Evolutionary conservation across 1,140 invertebrate species (phyloP).

Genomic region (Hypothenemus hampei): DNA sequence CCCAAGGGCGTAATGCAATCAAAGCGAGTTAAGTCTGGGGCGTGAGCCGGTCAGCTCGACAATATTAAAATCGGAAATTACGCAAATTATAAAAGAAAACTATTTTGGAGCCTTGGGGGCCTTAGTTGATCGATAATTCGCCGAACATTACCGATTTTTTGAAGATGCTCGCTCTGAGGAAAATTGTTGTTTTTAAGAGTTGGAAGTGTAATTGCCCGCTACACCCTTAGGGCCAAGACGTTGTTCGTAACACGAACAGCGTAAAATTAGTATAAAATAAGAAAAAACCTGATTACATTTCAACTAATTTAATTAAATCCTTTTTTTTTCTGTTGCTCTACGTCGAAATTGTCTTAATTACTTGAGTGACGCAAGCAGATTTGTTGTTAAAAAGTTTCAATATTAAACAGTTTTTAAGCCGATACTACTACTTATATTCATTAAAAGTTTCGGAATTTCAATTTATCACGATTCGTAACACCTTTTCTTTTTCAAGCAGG

Average conservation of each 20-base stretch:
- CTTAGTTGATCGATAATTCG: not conserved
- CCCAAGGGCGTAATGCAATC: constrained; percentile 41
- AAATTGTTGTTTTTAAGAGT: too few relatives aligned
- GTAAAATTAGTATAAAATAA: too few relatives aligned
- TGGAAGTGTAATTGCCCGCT: too few relatives aligned
- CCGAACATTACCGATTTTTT: not conserved
- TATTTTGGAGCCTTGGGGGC: not conserved
- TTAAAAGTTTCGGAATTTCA: constrained; percentile 18
- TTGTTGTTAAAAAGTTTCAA: constrained; percentile 6
- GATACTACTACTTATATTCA: constrained; percentile 9
- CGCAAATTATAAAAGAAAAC: not conserved
- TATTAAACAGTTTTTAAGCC: constrained; percentile 10
- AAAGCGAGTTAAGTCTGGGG: constrained; percentile 13
- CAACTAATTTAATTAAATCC: constrained; percentile 1
- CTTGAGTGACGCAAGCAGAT: constrained; percentile 5
- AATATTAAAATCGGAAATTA: not conserved
- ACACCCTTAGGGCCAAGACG: too few relatives aligned
- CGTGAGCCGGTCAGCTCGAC: not conserved
- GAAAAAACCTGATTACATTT: not conserved
- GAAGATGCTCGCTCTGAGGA: too few relatives aligned
- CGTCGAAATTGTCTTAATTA: constrained; percentile 1
- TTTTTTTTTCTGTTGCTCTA: not conserved
- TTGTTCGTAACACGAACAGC: not conserved
- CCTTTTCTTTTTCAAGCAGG: constrained; percentile 2
- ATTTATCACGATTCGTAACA: constrained; percentile 18